A percentile compares a stretch with the other conserved stretches of the same genome.
These are phyloP conservation scores for Tromatobia lineatoria DNA, from an alignment of 2,888 invertebrate genomes.

Conservation along the genomic window DNA sequence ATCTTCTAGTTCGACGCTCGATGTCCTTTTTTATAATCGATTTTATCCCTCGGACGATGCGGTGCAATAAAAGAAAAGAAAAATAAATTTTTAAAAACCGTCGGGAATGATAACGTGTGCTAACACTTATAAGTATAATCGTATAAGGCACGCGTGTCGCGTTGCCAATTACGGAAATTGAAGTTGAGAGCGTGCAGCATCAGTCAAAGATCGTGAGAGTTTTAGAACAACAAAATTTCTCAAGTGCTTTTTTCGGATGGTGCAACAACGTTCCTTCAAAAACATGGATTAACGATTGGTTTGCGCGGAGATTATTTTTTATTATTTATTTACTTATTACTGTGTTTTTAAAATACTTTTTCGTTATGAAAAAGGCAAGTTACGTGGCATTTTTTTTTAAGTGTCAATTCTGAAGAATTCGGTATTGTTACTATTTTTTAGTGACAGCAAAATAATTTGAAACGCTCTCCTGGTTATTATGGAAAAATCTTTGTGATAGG, in stretches of 20 bases:
- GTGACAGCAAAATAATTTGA: too few species aligned
- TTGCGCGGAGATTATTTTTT: not conserved
- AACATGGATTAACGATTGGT: not conserved
- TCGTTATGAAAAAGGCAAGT: too few species aligned
- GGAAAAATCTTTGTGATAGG: too few species aligned
- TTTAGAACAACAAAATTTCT: not conserved
- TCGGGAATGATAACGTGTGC: not conserved
- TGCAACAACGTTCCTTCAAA: not conserved
- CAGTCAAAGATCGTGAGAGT: not conserved
- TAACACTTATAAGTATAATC: not conserved
- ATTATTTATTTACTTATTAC: too few species aligned
- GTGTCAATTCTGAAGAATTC: too few species aligned
- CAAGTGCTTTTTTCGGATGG: slow-evolving; percentile 1
- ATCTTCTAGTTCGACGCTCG: not conserved
- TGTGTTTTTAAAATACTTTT: too few species aligned
- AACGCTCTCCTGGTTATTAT: too few species aligned
- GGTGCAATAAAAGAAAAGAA: not conserved
- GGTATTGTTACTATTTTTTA: too few species aligned
- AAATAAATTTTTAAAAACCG: not conserved
- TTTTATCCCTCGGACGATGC: not conserved
- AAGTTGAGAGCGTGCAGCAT: slow-evolving; percentile 7
- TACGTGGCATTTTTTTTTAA: too few species aligned
- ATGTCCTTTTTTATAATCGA: not conserved
- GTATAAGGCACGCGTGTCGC: slow-evolving; percentile 3
- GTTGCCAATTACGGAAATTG: not conserved